Conservation (phyloP, 1,140 invertebrate genomes). For the Oppia nitens region DNA sequence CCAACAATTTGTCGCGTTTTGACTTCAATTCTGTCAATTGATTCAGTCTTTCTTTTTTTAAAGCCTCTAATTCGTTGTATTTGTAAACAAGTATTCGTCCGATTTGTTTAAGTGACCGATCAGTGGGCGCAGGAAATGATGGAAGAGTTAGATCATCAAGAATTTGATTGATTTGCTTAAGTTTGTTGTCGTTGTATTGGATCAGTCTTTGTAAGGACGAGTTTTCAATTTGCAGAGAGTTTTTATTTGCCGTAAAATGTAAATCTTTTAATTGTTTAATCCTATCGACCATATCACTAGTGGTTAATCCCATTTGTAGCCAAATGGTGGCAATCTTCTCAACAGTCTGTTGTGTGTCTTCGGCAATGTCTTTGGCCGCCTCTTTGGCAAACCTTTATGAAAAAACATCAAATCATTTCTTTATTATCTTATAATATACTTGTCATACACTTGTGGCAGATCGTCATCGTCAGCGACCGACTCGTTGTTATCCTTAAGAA, state of each 20-base stretch:
- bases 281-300: not conserved
- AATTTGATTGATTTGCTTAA: conserved; percentile 13
- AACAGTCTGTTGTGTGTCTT: not conserved
- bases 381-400: not conserved
- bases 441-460: too few relatives aligned
- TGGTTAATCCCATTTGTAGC: conserved; percentile 1
- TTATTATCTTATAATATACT: too few relatives aligned
- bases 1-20: conserved; percentile 5
- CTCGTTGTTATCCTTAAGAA: too few relatives aligned
- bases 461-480: too few relatives aligned
- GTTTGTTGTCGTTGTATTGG: conserved; percentile 4
- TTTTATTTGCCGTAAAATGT: not conserved
- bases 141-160: not conserved
- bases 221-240: not conserved
- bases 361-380: not conserved
- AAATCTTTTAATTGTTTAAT: not conserved
- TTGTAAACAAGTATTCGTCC: not conserved
- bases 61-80: not conserved
- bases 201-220: not conserved
- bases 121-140: not conserved
- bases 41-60: conserved; percentile 12
- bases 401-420: not conserved
- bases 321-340: conserved; percentile 1
- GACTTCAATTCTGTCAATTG: not conserved
- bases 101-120: not conserved